Evolutionary conservation across 2,888 invertebrate genomes (phyloP).

Genomic region (Philhelius pedissequus): DNA sequence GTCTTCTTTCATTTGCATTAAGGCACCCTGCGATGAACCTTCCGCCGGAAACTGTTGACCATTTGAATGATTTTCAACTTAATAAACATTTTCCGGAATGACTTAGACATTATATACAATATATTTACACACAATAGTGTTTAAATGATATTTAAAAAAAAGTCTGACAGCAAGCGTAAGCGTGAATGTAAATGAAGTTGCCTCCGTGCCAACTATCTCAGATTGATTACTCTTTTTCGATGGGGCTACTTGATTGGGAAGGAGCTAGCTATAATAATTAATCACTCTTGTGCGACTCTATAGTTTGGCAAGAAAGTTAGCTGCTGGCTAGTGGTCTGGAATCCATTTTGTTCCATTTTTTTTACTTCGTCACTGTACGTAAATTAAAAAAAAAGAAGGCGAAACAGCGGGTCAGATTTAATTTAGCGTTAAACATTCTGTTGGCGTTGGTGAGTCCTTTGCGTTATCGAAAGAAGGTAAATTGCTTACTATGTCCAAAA

Average conservation of each 20-base stretch:
- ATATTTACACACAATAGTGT: neutral
- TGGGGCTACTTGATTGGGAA: slow-evolving; percentile 22
- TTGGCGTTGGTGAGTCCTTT: neutral
- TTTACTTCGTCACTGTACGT: slow-evolving; percentile 33
- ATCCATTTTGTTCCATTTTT: slow-evolving; percentile 43
- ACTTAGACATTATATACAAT: neutral
- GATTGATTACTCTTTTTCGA: slow-evolving; percentile 53
- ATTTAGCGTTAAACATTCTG: slow-evolving; percentile 14
- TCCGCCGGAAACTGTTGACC: slow-evolving; percentile 49
- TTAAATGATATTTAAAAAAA: neutral
- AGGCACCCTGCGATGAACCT: slow-evolving; percentile 17
- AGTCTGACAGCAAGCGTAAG: slow-evolving; percentile 33
- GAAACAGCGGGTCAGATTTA: neutral
- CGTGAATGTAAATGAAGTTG: slow-evolving; percentile 55
- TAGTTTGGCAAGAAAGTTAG: neutral
- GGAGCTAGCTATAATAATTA: slow-evolving; percentile 14
- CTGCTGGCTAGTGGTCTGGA: neutral
- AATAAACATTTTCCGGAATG: slow-evolving; percentile 49
- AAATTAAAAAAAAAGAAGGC: slow-evolving; percentile 26
- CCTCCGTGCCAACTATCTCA: neutral
- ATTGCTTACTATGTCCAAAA: slow-evolving; percentile 22
- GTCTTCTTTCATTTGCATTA: neutral
- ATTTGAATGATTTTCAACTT: slow-evolving; percentile 24
- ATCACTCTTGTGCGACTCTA: slow-evolving; percentile 9
- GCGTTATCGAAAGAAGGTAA: slow-evolving; percentile 19